Percentiles rank a stretch among this genome's conserved stretches.
Conservation (phyloP, 2,888 invertebrate genomes). For the Lysandra bellargus region DNA sequence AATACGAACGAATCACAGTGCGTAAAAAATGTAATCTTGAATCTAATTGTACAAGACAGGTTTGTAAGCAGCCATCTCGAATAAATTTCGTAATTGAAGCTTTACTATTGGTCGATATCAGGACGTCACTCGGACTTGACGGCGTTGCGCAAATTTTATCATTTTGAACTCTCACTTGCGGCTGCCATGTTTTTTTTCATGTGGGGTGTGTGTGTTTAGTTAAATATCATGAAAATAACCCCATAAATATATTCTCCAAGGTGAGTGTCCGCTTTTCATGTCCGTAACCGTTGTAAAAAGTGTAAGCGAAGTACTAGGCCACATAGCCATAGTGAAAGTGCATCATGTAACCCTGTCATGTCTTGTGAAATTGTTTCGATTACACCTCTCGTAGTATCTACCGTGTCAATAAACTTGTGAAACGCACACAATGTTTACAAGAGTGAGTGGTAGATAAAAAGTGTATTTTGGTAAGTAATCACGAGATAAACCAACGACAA, state of each 20-base stretch:
- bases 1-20: constrained; percentile 60
- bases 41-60: constrained; percentile 52
- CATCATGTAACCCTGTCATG: constrained; percentile 77
- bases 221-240: constrained; percentile 70
- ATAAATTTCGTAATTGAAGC: constrained; percentile 58
- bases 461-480: constrained; percentile 24
- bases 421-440: constrained; percentile 39
- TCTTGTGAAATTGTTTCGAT: constrained; percentile 78
- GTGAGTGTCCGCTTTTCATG: constrained; percentile 60
- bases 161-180: constrained; percentile 71
- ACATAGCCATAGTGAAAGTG: constrained; percentile 76
- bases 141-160: constrained; percentile 75
- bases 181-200: constrained; percentile 90
- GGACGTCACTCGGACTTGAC: constrained; percentile 71
- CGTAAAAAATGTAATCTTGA: constrained; percentile 50
- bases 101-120: constrained; percentile 61
- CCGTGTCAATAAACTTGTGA: constrained; percentile 45
- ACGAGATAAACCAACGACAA: not conserved
- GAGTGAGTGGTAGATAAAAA: constrained; percentile 49
- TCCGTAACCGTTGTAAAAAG: constrained; percentile 47
- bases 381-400: constrained; percentile 50
- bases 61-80: constrained; percentile 63
- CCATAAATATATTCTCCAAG: constrained; percentile 69
- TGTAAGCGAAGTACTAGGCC: constrained; percentile 61
- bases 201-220: constrained; percentile 82